Conservation (phyloP, 2,113 vertebrate genomes). For the Calyptomena viridis region DNA sequence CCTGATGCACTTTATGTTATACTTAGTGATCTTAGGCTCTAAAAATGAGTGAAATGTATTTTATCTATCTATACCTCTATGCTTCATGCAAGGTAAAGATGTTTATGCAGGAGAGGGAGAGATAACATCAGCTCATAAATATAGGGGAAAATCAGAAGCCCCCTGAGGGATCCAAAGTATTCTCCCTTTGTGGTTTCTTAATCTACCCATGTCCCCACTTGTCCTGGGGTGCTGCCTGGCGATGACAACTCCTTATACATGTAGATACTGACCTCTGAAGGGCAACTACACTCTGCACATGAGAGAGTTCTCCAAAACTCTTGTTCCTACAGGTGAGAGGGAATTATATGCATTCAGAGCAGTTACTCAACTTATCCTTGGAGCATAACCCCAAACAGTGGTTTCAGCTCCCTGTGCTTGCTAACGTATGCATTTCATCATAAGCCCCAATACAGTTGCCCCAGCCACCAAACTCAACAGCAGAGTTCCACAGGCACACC, state of each 20-base stretch:
- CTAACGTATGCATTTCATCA: not conserved
- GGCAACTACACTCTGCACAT: not conserved
- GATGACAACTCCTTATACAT: fast-evolving
- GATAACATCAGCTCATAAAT: not conserved
- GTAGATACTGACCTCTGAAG: not conserved
- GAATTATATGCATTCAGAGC: not conserved
- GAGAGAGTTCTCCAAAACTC: not conserved
- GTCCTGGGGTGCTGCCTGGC: not conserved
- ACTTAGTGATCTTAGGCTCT: not conserved
- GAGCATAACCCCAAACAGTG: not conserved
- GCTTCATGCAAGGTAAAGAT: not conserved
- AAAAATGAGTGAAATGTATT: not conserved
- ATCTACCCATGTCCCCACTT: too few species aligned
- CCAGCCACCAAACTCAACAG: not conserved
- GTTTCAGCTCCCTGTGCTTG: not conserved
- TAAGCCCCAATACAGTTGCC: not conserved
- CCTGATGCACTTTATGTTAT: not conserved
- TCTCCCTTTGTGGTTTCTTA: not conserved
- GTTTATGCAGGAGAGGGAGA: not conserved
- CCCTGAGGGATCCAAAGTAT: not conserved
- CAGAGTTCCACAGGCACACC: not conserved
- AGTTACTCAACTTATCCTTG: not conserved
- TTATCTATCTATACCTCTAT: not conserved
- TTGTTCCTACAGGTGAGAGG: not conserved
- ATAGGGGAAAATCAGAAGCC: not conserved